Evolutionary conservation across 2,888 invertebrate genomes (phyloP).

Genomic region (Chrysolina haemoptera): DNA sequence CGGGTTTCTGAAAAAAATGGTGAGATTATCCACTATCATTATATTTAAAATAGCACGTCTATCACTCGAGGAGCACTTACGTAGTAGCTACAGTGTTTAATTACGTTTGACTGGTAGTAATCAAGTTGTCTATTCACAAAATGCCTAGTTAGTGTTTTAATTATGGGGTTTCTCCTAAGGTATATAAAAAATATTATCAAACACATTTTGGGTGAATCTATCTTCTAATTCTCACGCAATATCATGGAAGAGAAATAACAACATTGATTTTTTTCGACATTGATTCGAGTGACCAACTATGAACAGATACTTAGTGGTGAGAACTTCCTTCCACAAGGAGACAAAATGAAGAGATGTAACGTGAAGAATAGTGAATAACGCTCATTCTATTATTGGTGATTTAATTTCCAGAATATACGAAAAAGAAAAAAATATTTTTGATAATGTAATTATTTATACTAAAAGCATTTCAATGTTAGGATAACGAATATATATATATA

Average conservation of each 20-base stretch:
- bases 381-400: too few relatives aligned
- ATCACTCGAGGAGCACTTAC: conserved; percentile 37
- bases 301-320: too few relatives aligned
- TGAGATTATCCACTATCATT: conserved; percentile 40
- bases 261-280: not conserved
- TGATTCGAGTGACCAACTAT: too few relatives aligned
- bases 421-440: too few relatives aligned
- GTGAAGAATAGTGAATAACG: too few relatives aligned
- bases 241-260: not conserved
- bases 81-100: conserved; percentile 48
- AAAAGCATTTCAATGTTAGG: too few relatives aligned
- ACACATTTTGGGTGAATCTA: not conserved
- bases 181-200: not conserved
- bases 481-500: too few relatives aligned
- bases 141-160: conserved; percentile 48
- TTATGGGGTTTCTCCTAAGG: conserved; percentile 25
- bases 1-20: conserved; percentile 38
- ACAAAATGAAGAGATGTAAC: too few relatives aligned
- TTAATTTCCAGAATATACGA: too few relatives aligned
- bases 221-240: not conserved
- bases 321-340: too few relatives aligned
- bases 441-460: too few relatives aligned
- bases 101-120: conserved; percentile 51
- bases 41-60: conserved; percentile 45
- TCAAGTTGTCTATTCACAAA: conserved; percentile 52